These are phyloP conservation scores for Hyphantria cunea DNA, from an alignment of 1,140 invertebrate genomes.

Conservation along the genomic window DNA sequence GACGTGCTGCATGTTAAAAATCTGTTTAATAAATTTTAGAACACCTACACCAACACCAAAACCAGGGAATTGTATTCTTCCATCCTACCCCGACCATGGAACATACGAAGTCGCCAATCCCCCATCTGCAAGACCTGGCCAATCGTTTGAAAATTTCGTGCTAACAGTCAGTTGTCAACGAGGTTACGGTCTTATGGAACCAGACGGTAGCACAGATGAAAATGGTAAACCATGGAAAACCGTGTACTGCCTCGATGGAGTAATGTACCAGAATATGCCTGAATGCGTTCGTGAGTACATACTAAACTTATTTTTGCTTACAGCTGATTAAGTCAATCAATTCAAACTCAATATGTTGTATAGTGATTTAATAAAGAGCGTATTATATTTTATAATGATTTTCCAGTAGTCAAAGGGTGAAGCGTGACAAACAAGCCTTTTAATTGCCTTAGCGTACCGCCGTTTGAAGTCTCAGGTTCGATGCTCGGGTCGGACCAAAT, in stretches of 20 bases:
- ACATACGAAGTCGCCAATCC: slow-evolving; percentile 33
- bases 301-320: background rate
- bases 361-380: no score
- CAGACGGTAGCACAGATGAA: slow-evolving; percentile 31
- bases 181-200: background rate
- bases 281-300: slow-evolving; percentile 54
- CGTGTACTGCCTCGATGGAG: background rate
- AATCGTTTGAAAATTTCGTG: background rate
- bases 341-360: no score
- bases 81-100: slow-evolving; percentile 43
- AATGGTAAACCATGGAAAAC: slow-evolving; percentile 28
- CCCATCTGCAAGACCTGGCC: slow-evolving; percentile 36
- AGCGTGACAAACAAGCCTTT: no score
- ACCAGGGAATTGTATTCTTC: slow-evolving; percentile 41
- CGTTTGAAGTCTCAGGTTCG: no score
- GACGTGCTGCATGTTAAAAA: no score
- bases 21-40: slow-evolving; percentile 1
- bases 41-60: background rate
- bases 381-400: no score
- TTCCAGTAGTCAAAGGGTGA: no score
- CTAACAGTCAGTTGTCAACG: slow-evolving; percentile 1
- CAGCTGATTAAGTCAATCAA: no score
- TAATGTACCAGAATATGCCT: slow-evolving; percentile 23
- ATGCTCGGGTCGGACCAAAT: no score
- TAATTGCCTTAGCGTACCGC: no score